Evolutionary conservation across 2,888 invertebrate genomes (phyloP).

Genomic region (Orthosia gracilis): DNA sequence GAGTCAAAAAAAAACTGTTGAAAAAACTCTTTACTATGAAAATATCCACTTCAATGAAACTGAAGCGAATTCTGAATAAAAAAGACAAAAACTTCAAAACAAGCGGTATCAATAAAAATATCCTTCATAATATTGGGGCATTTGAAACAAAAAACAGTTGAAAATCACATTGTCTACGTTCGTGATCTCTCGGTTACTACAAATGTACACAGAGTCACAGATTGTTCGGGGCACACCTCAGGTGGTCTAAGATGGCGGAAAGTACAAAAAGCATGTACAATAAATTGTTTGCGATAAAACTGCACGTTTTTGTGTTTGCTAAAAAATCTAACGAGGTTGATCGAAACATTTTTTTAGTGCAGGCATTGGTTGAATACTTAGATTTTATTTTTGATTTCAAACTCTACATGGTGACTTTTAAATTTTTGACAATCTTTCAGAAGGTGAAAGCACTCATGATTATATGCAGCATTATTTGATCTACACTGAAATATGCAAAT

Average conservation of each 20-base stretch:
- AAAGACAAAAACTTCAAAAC: neutral
- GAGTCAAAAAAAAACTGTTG: neutral
- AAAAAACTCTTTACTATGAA: too few relatives aligned
- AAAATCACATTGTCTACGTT: conserved; percentile 31
- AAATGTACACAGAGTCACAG: conserved; percentile 54
- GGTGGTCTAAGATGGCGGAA: conserved; percentile 58
- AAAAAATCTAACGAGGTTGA: conserved; percentile 53
- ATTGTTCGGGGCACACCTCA: conserved; percentile 47
- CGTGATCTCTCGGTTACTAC: conserved; percentile 49
- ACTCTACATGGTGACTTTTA: neutral
- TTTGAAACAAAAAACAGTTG: conserved; percentile 6
- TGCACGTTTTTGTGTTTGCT: conserved; percentile 41
- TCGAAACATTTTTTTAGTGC: conserved; percentile 25
- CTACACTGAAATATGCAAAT: too few relatives aligned
- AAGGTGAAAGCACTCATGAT: neutral
- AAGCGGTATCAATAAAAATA: neutral
- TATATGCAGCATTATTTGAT: too few relatives aligned
- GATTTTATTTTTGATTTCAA: neutral
- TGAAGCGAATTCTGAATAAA: conserved; percentile 19
- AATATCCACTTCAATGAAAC: neutral
- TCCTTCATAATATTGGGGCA: neutral
- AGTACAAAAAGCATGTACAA: conserved; percentile 52
- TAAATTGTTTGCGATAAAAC: conserved; percentile 48
- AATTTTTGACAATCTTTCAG: neutral
- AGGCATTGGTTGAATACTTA: neutral